Conservation (phyloP, 2,888 invertebrate species). For the Leuctra nigra region DNA sequence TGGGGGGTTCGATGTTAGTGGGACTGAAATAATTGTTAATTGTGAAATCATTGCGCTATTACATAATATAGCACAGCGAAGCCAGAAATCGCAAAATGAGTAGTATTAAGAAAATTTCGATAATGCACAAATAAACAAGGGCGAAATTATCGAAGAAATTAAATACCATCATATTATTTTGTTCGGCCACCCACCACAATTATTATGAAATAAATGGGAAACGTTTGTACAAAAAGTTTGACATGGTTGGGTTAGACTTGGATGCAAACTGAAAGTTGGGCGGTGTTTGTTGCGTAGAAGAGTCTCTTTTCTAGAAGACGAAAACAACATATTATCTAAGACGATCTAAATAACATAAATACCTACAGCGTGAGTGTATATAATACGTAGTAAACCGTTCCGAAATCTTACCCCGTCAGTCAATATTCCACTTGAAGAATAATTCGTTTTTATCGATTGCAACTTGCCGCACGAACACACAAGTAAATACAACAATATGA, state of each 20-base stretch:
- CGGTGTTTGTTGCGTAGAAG: no score
- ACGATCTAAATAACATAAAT: no score
- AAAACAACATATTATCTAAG: no score
- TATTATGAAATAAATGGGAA: neutral
- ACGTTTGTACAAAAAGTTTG: neutral
- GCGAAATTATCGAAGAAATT: conserved; percentile 1
- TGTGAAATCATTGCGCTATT: neutral
- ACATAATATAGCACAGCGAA: neutral
- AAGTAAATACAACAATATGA: neutral
- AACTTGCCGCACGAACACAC: neutral
- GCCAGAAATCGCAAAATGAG: neutral
- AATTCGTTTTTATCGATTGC: neutral
- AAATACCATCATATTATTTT: neutral
- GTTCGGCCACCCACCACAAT: conserved; percentile 6
- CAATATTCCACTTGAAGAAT: no score
- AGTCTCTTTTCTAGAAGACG: no score
- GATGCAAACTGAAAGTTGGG: no score
- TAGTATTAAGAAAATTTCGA: neutral
- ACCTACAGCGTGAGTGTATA: no score
- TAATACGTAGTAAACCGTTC: no score
- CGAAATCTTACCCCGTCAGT: no score
- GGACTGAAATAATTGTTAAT: neutral
- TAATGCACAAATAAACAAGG: neutral
- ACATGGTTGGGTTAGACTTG: neutral
- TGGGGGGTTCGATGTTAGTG: conserved; percentile 5